A percentile compares a stretch with the other conserved stretches of the same genome.
Conservation (phyloP, 2,797 vertebrate genomes). For the Meda fulgida region DNA sequence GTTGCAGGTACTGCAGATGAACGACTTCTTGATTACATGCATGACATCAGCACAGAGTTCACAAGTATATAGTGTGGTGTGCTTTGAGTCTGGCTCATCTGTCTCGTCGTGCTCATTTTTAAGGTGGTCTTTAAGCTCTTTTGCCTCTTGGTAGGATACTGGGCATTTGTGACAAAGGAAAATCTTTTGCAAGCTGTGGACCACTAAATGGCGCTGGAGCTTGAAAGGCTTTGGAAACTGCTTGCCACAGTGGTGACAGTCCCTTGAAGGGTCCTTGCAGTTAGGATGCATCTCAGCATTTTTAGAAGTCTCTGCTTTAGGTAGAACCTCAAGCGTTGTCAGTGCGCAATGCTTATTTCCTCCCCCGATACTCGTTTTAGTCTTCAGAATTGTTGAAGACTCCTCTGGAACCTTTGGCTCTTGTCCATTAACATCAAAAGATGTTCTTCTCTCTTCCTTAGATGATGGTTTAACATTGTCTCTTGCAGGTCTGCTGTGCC, state of each 20-base stretch:
- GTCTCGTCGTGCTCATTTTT: slow-evolving; percentile 82
- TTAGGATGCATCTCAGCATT: slow-evolving; percentile 88
- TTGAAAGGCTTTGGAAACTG: slow-evolving; percentile 99
- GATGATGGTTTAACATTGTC: slow-evolving; percentile 68
- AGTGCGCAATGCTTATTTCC: slow-evolving; percentile 73
- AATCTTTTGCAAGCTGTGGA: slow-evolving; percentile 96
- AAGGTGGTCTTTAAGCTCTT: slow-evolving; percentile 90
- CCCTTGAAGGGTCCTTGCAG: slow-evolving; percentile 96
- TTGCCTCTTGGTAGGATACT: slow-evolving; percentile 87
- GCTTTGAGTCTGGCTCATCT: slow-evolving; percentile 88
- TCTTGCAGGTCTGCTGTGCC: slow-evolving; percentile 76
- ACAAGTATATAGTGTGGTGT: slow-evolving; percentile 93
- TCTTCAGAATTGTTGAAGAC: slow-evolving; percentile 66
- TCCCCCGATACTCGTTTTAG: slow-evolving; percentile 69
- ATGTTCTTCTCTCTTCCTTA: slow-evolving; percentile 71
- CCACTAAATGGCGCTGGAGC: slow-evolving; percentile 95
- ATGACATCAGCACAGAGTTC: slow-evolving; percentile 97
- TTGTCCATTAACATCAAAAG: slow-evolving; percentile 63
- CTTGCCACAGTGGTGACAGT: slow-evolving; percentile 98
- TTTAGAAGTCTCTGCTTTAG: slow-evolving; percentile 79
- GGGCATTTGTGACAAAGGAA: slow-evolving; percentile 95
- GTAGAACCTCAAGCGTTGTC: slow-evolving; percentile 76
- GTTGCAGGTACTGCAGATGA: slow-evolving; percentile 98
- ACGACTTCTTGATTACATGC: slow-evolving; percentile 96
- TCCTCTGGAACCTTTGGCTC: slow-evolving; percentile 70